These are phyloP conservation scores for Portunus trituberculatus DNA, from an alignment of 1,140 invertebrate species.

Conservation along the genomic window DNA sequence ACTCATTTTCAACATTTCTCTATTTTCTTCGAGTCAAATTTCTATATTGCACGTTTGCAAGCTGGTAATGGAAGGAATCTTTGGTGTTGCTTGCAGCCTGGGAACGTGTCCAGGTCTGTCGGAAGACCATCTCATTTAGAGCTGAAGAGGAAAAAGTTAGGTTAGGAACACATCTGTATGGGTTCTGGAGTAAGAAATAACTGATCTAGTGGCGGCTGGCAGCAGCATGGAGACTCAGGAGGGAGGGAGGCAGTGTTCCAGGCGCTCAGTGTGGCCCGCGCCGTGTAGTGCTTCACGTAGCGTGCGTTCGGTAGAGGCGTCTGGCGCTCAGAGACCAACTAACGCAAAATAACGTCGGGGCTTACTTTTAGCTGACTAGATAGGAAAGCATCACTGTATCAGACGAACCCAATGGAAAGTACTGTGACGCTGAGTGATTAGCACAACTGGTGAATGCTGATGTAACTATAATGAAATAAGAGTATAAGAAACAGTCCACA, in stretches of 20 bases:
- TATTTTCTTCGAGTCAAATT: neutral
- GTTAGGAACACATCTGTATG: neutral
- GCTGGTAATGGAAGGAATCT: neutral
- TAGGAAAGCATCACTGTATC: neutral
- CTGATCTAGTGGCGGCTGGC: neutral
- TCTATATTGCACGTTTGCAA: neutral
- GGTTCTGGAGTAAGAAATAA: neutral
- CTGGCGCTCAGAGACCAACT: neutral
- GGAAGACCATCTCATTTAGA: neutral
- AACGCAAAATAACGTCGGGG: neutral
- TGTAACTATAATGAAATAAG: neutral
- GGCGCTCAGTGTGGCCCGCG: neutral
- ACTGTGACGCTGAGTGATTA: neutral
- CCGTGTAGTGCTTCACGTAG: neutral
- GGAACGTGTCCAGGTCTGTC: neutral
- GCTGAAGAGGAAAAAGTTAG: neutral
- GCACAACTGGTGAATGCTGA: neutral
- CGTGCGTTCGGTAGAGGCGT: neutral
- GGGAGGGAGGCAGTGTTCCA: neutral
- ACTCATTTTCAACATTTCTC: neutral
- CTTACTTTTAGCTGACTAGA: neutral
- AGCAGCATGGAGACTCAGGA: neutral
- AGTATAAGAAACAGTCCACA: neutral
- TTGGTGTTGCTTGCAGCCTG: neutral
- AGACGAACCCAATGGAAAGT: neutral